Base-by-base conservation (phyloP, 2,797 vertebrate genomes). In the Denticeps clupeoides region DNA sequence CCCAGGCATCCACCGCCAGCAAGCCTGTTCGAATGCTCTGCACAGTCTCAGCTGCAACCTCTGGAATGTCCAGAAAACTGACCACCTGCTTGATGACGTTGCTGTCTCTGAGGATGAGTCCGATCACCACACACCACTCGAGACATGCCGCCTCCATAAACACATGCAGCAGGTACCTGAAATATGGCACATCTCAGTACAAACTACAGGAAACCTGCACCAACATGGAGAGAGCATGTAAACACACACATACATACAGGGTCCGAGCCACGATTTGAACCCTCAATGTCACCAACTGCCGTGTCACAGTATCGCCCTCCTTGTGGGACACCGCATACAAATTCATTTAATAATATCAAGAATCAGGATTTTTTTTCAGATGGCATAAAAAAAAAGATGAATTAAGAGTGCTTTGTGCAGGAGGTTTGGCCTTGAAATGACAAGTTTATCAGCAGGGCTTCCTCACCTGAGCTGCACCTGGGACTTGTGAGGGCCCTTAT, bases 101-200 rank as follows among this genome's bases (percentile, higher is more conserved):
- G 21, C 87, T 73, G 29, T 98, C 95, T 60, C 90, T 81, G 49
- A 98, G 80, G 72, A 99, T 94, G 68, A 97, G 75, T 44, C 91
- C 92, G 58, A 96, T 90, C 59, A 99, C 77, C 15, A 90, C 62
- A 19, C 95, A 98, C 95, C 95, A 99, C 67, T 98, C 95, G 68
- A 97, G 76, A 74, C 95, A 99, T 59, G 90, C 90, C 1, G 95
- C 94, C 79, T 99, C 95, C 88, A 88, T 87, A 78, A 99, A 98
- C 55, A 98, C 84, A 59, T 99, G 93, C 16, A 98, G 82, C 64
- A 99, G 83, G 67, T 99, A 99, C 62, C 95, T 99, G 55, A 8
- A 4, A 22, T n/a, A n/a, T n/a, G n/a, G n/a, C n/a, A n/a, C n/a
- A n/a, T n/a, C n/a, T n/a, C n/a, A n/a, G n/a, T n/a, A n/a, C n/a